A percentile compares a stretch with the other conserved stretches of the same genome.
Evolutionary conservation across 2,888 invertebrate species (phyloP).

Genomic region (Sceliomorpha sp.): DNA sequence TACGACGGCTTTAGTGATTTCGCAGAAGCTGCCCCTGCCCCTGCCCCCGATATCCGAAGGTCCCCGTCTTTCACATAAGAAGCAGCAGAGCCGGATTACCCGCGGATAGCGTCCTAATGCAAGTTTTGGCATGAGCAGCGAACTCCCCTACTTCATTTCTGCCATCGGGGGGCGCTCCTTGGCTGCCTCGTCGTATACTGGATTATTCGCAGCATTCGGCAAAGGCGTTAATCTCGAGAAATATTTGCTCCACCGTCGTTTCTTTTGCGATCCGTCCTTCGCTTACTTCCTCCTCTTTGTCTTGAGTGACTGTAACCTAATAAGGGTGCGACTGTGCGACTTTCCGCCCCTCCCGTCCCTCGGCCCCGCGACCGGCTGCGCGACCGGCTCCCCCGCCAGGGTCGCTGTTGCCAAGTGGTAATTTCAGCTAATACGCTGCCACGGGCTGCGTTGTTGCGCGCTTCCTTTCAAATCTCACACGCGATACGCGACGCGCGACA

Average conservation of each 20-base stretch:
- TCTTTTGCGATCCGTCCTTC: constrained; percentile 28
- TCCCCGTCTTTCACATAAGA: constrained; percentile 48
- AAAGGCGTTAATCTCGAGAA: constrained; percentile 74
- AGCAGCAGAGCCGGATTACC: constrained; percentile 67
- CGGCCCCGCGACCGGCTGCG: constrained; percentile 55
- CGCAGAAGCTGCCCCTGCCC: constrained; percentile 29
- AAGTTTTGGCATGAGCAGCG: constrained; percentile 75
- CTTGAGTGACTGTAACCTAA: constrained; percentile 72
- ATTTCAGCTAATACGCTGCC: constrained; percentile 72
- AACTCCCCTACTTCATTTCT: constrained; percentile 74
- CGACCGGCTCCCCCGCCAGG: constrained; percentile 46
- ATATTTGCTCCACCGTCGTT: constrained; percentile 66
- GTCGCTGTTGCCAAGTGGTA: constrained; percentile 69
- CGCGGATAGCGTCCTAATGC: constrained; percentile 73
- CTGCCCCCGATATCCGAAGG: constrained; percentile 59
- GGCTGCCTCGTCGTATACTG: constrained; percentile 64
- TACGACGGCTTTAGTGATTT: constrained; percentile 11
- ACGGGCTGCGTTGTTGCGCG: constrained; percentile 50
- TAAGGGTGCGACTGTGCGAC: constrained; percentile 68
- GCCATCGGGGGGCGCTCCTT: constrained; percentile 57
- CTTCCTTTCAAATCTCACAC: constrained; percentile 44
- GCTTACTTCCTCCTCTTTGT: constrained; percentile 46
- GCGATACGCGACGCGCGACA: constrained; percentile 17
- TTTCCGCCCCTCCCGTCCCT: constrained; percentile 37
- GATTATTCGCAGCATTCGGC: constrained; percentile 69